Evolutionary conservation across 1,140 invertebrate genomes (phyloP).

Genomic region (Drosophila dunni): DNA sequence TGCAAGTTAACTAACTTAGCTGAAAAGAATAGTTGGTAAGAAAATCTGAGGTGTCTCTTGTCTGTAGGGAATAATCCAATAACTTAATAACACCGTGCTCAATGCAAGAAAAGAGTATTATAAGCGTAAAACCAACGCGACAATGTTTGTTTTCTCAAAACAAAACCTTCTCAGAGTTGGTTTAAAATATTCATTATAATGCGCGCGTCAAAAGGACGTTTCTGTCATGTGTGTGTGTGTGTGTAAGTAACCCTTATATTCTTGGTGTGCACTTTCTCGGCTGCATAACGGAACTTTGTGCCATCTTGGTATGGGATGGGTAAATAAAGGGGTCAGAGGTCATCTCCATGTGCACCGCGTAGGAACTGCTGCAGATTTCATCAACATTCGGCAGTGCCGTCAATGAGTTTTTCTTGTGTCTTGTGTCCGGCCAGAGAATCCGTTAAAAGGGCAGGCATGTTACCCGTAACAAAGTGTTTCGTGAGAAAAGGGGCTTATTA

Average conservation of each 20-base stretch:
- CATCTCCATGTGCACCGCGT: conserved; percentile 19
- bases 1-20: conserved; percentile 1
- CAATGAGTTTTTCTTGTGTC: conserved; percentile 51
- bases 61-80: background rate
- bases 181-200: conserved; percentile 31
- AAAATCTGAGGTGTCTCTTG: background rate
- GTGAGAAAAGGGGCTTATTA: conserved; percentile 68
- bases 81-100: conserved; percentile 10
- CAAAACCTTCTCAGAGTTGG: conserved; percentile 20
- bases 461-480: conserved; percentile 42
- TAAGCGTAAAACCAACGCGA: conserved; percentile 28
- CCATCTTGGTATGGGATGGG: conserved; percentile 27
- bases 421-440: conserved; percentile 44
- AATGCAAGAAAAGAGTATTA: background rate
- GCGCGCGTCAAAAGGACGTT: conserved; percentile 17
- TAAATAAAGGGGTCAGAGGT: conserved; percentile 63
- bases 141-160: conserved; percentile 12
- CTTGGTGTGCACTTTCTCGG: conserved; percentile 45
- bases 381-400: conserved; percentile 50
- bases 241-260: conserved; percentile 44
- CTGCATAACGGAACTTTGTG: conserved; percentile 45
- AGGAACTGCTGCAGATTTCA: conserved; percentile 38
- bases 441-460: conserved; percentile 52
- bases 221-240: background rate
- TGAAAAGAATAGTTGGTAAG: background rate